Conservation (phyloP, 2,888 invertebrate genomes). For the Tridacna crocea region DNA sequence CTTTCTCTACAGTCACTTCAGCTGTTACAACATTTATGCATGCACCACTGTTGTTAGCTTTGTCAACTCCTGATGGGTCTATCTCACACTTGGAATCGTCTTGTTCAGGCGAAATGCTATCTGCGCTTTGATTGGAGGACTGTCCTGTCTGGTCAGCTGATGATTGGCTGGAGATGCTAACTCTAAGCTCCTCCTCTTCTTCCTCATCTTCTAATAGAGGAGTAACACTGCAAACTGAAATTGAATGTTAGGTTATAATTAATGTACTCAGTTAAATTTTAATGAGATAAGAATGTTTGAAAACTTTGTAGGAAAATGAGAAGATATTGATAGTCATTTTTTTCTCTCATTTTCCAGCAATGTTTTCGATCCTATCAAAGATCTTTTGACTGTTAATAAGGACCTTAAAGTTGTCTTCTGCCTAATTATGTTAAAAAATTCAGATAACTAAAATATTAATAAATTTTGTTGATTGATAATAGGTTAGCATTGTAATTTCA, state of each 20-base stretch:
- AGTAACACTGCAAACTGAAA: conserved; percentile 30
- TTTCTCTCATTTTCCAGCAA: too few species aligned
- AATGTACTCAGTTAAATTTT: too few species aligned
- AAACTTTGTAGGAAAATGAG: too few species aligned
- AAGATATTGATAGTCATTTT: too few species aligned
- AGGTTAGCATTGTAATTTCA: too few species aligned
- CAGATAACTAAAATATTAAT: too few species aligned
- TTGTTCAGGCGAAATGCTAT: not conserved
- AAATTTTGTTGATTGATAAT: too few species aligned
- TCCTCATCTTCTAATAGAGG: conserved; percentile 45
- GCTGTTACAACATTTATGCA: not conserved
- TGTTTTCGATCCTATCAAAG: too few species aligned
- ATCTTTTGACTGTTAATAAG: too few species aligned
- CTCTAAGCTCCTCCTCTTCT: conserved; percentile 25
- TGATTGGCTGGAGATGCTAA: conserved; percentile 5
- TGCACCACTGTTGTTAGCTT: not conserved
- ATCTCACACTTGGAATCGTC: too few species aligned
- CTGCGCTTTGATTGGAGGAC: not conserved
- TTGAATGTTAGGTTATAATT: not conserved
- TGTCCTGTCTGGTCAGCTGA: conserved; percentile 1
- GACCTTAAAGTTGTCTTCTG: too few species aligned
- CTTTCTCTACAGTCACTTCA: not conserved
- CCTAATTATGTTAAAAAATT: too few species aligned
- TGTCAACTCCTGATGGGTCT: not conserved
- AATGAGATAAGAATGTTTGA: not conserved